Base-by-base conservation (phyloP, 2,888 invertebrate species). In the Drosophila anceps region DNA sequence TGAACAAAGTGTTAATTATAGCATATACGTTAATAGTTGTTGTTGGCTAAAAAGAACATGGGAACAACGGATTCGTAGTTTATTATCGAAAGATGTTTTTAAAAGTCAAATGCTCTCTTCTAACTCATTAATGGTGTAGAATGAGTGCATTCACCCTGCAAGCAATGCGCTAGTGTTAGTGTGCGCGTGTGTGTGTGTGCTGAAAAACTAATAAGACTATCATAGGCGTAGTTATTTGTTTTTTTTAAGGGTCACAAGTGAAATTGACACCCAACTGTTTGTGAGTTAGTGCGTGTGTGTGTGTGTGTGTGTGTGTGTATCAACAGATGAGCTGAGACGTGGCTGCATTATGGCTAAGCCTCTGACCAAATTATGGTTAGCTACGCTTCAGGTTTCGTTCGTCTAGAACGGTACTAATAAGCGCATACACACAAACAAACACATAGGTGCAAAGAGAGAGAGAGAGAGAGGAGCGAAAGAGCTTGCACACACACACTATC, bases 91-190 rank as follows among this genome's bases (percentile, higher is more conserved):
- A 60, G 66, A 44, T 62, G 53, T 46, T 65, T 65, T 63, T 53
- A 53, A 68, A 60, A 76, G 60, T 69, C 59, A 67, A 70, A 66
- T 53, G 61, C 66, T 66, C 29, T 54, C 35, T 54, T 39, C 37
- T 59, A 61, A 57, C 50, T 62, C 35, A 50, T 54, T 55, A 48
- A 69, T 43, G 43, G 59, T 60, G 70, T 59, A 58, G 73, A 76
- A 48, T 79, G 82, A 91, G 91, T 91, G 87, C 91, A 91, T 91
- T 91, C 91, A 91, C 91, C 91, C 85, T 89, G 84, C 82, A 73
- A 77, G 59, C 72, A 53, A 71, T 60, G 46, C 43, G 29, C 15
- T 20, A 37, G 29, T 67, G 24, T 60, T 13, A 68, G 31, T 70
- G 60, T 72, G 68, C 53, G 39, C 39, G 57, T 82, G 68, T 78